Percentiles rank a stretch among this genome's conserved stretches.
phyloP scores from a whole-genome alignment of 2,113 vertebrate species.

The Eptatretus burgeri region DNA sequence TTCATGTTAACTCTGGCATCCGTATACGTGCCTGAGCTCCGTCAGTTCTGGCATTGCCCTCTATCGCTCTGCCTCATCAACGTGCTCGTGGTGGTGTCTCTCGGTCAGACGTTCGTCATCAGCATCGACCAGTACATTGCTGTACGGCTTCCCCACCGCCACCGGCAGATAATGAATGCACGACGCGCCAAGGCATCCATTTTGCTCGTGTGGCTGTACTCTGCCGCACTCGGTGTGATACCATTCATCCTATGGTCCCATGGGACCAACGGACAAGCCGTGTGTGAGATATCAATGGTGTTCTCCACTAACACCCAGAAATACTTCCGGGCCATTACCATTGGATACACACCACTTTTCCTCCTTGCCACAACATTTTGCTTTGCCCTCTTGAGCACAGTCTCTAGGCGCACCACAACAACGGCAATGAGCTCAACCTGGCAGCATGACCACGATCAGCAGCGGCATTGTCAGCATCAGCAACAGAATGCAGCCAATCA shows the following conservation, averaged over 20 bases:
- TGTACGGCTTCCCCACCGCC: not conserved
- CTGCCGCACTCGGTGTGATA: not conserved
- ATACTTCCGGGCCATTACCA: not conserved
- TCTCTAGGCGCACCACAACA: not conserved
- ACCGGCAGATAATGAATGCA: slow-evolving; percentile 4
- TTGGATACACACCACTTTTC: slow-evolving; percentile 4
- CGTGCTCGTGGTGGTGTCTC: slow-evolving; percentile 1
- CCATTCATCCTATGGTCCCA: not conserved
- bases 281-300: not conserved
- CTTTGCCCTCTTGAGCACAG: not conserved
- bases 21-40: not conserved
- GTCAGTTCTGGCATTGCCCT: not conserved
- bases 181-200: not conserved
- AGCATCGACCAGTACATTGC: slow-evolving; percentile 4
- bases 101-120: slow-evolving; percentile 6
- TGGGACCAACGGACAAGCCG: not conserved
- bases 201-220: not conserved
- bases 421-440: not conserved
- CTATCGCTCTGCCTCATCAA: slow-evolving; percentile 1
- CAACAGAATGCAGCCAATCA: not conserved
- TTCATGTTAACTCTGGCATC: slow-evolving; percentile 1
- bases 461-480: slow-evolving; percentile 1
- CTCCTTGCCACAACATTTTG: not conserved
- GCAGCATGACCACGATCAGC: not conserved
- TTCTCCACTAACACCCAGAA: not conserved